Percentiles rank a stretch among this genome's conserved stretches.
phyloP scores from a whole-genome alignment of 2,113 vertebrate species.

The Scomber scombrus region DNA sequence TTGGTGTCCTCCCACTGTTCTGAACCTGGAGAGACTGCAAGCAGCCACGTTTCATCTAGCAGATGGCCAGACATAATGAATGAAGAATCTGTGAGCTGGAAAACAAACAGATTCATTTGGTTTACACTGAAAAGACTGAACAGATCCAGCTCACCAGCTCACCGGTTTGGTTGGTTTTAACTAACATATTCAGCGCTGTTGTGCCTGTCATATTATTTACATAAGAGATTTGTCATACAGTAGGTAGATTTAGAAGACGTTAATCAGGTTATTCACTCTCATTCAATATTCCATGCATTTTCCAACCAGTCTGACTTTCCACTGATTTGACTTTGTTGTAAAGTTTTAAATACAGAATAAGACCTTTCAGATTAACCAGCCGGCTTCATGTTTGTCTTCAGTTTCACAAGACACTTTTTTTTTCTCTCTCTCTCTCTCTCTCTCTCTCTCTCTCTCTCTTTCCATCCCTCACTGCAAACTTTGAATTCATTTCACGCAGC shows the following conservation, averaged over 20 bases:
- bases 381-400: neutral
- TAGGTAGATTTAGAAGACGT: neutral
- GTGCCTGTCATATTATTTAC: conserved; percentile 24
- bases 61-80: conserved; percentile 70
- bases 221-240: conserved; percentile 9
- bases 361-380: too few relatives aligned
- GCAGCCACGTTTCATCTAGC: conserved; percentile 55
- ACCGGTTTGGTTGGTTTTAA: conserved; percentile 45
- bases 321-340: neutral
- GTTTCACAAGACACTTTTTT: neutral
- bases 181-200: conserved; percentile 22
- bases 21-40: conserved; percentile 53
- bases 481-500: too few relatives aligned
- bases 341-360: neutral
- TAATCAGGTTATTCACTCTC: neutral
- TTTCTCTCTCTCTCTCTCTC: too few relatives aligned
- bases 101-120: conserved; percentile 70
- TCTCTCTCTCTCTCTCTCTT: too few relatives aligned
- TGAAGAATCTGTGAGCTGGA: conserved; percentile 63
- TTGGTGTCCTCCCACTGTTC: conserved; percentile 34
- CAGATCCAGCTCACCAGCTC: conserved; percentile 52
- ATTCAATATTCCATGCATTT: neutral
- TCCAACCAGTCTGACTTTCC: neutral
- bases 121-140: conserved; percentile 61
- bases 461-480: too few relatives aligned